phyloP scores from a whole-genome alignment of 2,113 vertebrate genomes.

The Mirounga angustirostris region DNA sequence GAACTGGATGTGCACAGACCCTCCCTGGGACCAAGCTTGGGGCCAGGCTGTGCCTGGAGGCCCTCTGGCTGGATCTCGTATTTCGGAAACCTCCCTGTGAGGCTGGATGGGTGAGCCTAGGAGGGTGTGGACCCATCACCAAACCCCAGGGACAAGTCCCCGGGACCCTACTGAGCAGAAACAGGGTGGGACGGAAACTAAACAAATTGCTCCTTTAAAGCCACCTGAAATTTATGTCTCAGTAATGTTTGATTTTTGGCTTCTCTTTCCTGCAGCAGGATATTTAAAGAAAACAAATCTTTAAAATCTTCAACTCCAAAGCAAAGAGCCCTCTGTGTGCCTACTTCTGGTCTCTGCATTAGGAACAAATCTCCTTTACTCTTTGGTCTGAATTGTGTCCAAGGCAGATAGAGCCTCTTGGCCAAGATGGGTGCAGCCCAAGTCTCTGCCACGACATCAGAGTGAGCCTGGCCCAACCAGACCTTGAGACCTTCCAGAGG shows the following conservation, averaged over 20 bases:
- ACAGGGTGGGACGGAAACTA: conserved; percentile 64
- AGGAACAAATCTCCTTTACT: conserved; percentile 61
- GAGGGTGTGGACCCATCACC: not conserved
- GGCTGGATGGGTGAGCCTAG: not conserved
- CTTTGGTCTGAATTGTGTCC: not conserved
- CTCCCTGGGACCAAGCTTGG: not conserved
- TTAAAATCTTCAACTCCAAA: conserved; percentile 52
- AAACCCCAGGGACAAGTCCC: not conserved
- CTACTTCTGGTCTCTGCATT: not conserved
- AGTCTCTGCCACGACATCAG: not conserved
- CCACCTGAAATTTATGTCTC: conserved; percentile 48
- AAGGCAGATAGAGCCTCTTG: not conserved
- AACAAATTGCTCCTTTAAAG: conserved; percentile 67
- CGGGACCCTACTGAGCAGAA: conserved; percentile 17
- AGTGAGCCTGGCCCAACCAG: not conserved
- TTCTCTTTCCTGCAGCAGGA: conserved; percentile 80
- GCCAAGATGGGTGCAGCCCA: not conserved
- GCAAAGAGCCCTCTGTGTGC: conserved; percentile 63
- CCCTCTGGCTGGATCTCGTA: not conserved
- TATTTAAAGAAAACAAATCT: conserved; percentile 74
- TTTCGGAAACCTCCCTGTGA: not conserved
- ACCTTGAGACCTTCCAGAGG: not conserved
- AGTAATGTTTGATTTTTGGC: conserved; percentile 56
- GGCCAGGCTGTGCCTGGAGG: not conserved
- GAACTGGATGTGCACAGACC: not conserved